Conservation (phyloP, 2,113 vertebrate species). For the Poeciliopsis occidentalis region DNA sequence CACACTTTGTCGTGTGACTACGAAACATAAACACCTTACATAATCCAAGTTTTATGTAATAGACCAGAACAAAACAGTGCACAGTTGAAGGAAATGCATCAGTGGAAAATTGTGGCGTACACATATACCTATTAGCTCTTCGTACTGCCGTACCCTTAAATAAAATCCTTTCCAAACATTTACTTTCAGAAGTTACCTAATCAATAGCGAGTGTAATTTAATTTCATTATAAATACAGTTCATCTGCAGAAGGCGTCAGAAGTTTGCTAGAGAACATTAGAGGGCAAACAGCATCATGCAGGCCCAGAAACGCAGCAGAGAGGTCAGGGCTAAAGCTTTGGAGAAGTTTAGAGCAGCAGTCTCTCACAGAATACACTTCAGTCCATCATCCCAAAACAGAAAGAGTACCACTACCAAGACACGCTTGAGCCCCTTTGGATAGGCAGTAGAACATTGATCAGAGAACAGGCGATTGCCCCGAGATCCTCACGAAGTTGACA, state of each 20-base stretch:
- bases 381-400: no score
- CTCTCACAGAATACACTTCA: not conserved
- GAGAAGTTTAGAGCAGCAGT: not conserved
- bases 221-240: no score
- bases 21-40: no score
- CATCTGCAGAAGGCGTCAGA: not conserved
- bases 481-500: not conserved
- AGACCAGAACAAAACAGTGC: no score
- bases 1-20: no score
- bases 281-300: not conserved
- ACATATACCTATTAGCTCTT: no score
- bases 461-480: not conserved
- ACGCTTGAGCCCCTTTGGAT: not conserved
- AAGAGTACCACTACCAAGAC: not conserved
- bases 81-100: no score
- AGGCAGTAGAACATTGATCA: not conserved
- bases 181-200: not conserved
- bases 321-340: not conserved
- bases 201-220: not conserved
- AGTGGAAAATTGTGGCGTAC: no score
- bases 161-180: not conserved
- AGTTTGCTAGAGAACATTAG: not conserved
- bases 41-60: no score
- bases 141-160: no score
- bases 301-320: not conserved